phyloP scores from a whole-genome alignment of 2,797 vertebrate species.

The Manis crassicaudata region DNA sequence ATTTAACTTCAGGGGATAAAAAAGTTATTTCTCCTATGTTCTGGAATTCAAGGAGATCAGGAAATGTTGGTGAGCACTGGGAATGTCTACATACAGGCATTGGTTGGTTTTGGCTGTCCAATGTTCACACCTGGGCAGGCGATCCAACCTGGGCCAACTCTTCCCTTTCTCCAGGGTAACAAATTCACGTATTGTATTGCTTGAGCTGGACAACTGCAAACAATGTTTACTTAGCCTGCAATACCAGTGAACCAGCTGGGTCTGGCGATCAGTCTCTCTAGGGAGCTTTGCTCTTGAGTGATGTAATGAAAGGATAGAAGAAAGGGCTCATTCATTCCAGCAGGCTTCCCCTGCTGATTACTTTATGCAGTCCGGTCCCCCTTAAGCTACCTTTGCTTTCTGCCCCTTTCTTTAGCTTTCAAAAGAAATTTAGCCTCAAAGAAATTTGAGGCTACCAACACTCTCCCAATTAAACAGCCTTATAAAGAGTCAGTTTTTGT shows the following conservation, averaged over 20 bases:
- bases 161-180: neutral
- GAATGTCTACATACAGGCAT: neutral
- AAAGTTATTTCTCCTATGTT: neutral
- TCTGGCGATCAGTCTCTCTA: neutral
- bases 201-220: neutral
- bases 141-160: neutral
- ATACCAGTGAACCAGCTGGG: neutral
- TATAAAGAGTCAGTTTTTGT: neutral
- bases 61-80: neutral
- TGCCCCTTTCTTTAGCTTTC: neutral
- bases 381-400: neutral
- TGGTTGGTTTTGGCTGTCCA: neutral
- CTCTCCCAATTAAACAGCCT: neutral
- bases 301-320: neutral
- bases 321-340: neutral
- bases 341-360: neutral
- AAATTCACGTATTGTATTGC: rapidly evolving
- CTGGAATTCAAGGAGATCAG: neutral
- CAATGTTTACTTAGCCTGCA: neutral
- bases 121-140: too few species aligned
- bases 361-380: neutral
- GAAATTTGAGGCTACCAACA: neutral
- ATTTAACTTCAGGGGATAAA: neutral
- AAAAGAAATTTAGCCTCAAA: neutral
- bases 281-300: neutral